These are phyloP conservation scores for Ageneiosus marmoratus DNA, from an alignment of 2,113 vertebrate genomes.

Conservation along the genomic window DNA sequence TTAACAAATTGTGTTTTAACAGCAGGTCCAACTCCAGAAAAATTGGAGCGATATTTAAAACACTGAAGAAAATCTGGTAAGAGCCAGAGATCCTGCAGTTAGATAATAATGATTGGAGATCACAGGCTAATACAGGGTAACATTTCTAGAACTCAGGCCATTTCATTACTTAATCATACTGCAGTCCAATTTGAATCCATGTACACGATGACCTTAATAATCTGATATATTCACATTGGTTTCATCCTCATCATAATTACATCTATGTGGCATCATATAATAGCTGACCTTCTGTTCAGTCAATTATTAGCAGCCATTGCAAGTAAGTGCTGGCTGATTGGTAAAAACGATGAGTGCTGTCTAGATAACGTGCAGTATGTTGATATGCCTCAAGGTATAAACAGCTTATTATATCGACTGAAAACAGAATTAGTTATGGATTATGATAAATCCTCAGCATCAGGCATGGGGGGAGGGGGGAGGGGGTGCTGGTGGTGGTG, in stretches of 20 bases:
- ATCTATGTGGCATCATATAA: slow-evolving; percentile 56
- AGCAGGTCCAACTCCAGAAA: background rate
- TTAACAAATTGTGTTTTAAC: background rate
- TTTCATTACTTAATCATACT: slow-evolving; percentile 50
- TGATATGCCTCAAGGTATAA: background rate
- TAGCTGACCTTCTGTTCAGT: slow-evolving; percentile 58
- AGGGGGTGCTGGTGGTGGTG: too few species aligned
- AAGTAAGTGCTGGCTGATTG: slow-evolving; percentile 23
- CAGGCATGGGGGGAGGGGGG: too few species aligned
- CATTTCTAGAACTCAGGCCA: slow-evolving; percentile 4
- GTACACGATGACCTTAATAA: slow-evolving; percentile 30
- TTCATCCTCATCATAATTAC: slow-evolving; percentile 51
- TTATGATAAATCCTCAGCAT: slow-evolving; percentile 11
- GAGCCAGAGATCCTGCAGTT: background rate
- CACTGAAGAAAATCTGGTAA: background rate
- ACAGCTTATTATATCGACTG: slow-evolving; percentile 18
- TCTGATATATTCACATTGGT: slow-evolving; percentile 18
- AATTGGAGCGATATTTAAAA: background rate
- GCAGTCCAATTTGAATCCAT: slow-evolving; percentile 33
- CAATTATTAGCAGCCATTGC: slow-evolving; percentile 61
- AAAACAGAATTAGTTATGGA: slow-evolving; percentile 38
- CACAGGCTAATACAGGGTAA: slow-evolving; percentile 3
- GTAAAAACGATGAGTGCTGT: slow-evolving; percentile 4
- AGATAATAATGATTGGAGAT: slow-evolving; percentile 11
- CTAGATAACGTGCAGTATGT: slow-evolving; percentile 1